Evolutionary conservation across 2,797 vertebrate species (phyloP).

Genomic region (Avahi laniger): DNA sequence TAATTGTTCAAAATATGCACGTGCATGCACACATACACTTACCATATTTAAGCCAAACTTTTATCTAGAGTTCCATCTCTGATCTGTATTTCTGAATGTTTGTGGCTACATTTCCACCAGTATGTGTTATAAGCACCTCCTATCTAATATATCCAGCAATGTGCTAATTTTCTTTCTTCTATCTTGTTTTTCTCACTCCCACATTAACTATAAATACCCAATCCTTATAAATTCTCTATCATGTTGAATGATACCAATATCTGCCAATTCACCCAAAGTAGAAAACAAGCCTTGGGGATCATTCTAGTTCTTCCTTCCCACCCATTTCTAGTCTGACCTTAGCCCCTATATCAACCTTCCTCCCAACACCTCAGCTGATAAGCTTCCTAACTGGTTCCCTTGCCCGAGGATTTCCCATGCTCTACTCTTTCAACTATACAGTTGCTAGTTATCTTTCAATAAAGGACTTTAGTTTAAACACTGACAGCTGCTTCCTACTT

Average conservation of each 20-base stretch:
- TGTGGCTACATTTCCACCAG: neutral
- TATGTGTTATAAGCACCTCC: neutral
- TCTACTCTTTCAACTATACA: neutral
- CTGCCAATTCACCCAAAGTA: neutral
- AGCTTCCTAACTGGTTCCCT: neutral
- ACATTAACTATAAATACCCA: neutral
- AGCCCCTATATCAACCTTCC: neutral
- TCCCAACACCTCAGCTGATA: neutral
- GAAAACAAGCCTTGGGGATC: neutral
- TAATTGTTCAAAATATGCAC: neutral
- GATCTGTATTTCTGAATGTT: neutral
- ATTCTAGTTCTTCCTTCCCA: neutral
- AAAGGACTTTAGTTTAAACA: constrained; percentile 18
- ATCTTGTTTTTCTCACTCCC: neutral
- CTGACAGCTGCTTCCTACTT: neutral
- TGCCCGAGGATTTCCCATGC: neutral
- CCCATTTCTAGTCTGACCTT: neutral
- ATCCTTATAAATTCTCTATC: neutral
- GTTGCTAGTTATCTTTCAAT: neutral
- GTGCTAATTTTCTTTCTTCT: neutral
- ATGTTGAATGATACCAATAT: neutral
- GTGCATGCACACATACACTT: neutral
- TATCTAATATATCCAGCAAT: neutral
- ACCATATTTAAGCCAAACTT: constrained; percentile 9
- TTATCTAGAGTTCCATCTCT: neutral